A percentile compares a stretch with the other conserved stretches of the same genome.
Conservation (phyloP, 2,113 vertebrate species). For the Protomyctophum bolini region DNA sequence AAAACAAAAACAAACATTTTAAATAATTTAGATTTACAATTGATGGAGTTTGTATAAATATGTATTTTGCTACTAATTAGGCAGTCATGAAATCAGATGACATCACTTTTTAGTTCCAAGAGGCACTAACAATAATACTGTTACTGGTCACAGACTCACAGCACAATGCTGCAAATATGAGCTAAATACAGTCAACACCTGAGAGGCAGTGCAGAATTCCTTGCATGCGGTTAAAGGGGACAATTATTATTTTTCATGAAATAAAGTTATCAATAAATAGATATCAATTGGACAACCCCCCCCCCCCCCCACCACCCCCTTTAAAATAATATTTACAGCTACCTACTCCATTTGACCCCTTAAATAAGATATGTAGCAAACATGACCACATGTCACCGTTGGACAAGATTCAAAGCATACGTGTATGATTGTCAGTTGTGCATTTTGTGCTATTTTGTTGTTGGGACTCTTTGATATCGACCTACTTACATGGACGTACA, state of each 20-base stretch:
- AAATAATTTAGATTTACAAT: neutral
- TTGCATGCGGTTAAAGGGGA: constrained; percentile 52
- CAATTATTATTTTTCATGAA: constrained; percentile 22
- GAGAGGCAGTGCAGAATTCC: constrained; percentile 45
- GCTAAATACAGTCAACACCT: constrained; percentile 52
- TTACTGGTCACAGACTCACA: constrained; percentile 3
- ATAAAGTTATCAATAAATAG: constrained; percentile 49
- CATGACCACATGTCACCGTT: constrained; percentile 6
- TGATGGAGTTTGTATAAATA: neutral
- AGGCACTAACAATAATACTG: constrained; percentile 40
- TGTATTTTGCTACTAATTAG: neutral
- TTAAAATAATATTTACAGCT: constrained; percentile 39
- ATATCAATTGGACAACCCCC: constrained; percentile 51
- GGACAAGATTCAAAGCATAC: constrained; percentile 42
- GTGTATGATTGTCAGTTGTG: constrained; percentile 57
- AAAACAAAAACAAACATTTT: neutral
- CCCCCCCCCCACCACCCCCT: constrained; percentile 19
- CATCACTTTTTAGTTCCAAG: constrained; percentile 16
- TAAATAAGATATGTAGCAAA: constrained; percentile 15
- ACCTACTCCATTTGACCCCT: constrained; percentile 15
- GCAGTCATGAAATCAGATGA: constrained; percentile 5
- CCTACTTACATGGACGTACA: neutral
- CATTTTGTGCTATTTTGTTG: constrained; percentile 43
- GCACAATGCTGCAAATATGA: constrained; percentile 41
- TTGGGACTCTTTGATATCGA: neutral